phyloP scores from a whole-genome alignment of 2,113 vertebrate genomes.

The Anolis carolinensis region DNA sequence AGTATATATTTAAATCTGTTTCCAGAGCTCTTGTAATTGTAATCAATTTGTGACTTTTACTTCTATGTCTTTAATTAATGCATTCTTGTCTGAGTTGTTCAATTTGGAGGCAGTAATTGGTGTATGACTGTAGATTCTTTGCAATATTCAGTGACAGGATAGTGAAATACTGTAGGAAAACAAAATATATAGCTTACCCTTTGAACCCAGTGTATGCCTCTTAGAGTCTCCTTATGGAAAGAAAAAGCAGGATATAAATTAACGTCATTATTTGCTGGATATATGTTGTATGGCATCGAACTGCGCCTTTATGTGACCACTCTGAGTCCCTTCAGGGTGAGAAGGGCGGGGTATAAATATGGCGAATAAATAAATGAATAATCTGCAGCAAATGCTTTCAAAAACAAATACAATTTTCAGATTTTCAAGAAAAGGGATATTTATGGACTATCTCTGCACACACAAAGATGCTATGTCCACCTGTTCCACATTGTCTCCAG shows the following conservation, averaged over 20 bases:
- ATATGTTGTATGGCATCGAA: no score
- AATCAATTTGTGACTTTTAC: slow-evolving; percentile 70
- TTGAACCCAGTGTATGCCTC: neutral
- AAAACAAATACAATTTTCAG: neutral
- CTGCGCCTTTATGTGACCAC: no score
- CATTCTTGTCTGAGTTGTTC: slow-evolving; percentile 61
- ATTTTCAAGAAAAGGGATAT: neutral
- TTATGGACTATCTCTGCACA: neutral
- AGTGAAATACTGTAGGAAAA: slow-evolving; percentile 49
- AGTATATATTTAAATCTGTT: slow-evolving; percentile 61
- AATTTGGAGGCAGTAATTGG: slow-evolving; percentile 41
- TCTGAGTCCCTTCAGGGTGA: no score
- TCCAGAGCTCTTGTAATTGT: slow-evolving; percentile 64
- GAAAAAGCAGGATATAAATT: no score
- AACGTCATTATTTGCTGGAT: no score
- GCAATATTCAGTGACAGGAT: slow-evolving; percentile 34
- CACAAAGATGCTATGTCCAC: neutral
- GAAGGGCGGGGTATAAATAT: no score
- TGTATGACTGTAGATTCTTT: slow-evolving; percentile 49
- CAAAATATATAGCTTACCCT: slow-evolving; percentile 30
- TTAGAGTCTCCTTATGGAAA: no score
- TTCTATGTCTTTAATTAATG: slow-evolving; percentile 68
- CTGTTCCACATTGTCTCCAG: neutral
- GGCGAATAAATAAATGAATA: no score
- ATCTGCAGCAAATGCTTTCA: neutral